Evolutionary conservation across 1,140 invertebrate genomes (phyloP).

Genomic region (Macrocentrus cingulum): DNA sequence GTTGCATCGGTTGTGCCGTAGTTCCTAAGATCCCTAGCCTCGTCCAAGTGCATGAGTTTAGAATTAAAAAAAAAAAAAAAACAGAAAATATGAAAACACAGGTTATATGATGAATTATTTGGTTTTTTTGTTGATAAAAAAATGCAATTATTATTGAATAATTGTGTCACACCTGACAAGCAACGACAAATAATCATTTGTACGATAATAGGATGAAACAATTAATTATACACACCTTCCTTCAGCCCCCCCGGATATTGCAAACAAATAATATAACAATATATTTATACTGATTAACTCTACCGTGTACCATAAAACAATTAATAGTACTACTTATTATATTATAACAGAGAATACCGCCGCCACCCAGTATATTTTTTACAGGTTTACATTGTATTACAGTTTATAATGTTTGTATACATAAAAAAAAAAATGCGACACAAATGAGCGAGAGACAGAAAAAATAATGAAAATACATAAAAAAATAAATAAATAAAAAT

Average conservation of each 20-base stretch:
- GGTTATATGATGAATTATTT: no score
- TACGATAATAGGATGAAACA: constrained; percentile 31
- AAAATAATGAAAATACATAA: constrained; percentile 53
- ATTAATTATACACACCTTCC: constrained; percentile 6
- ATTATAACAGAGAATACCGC: constrained; percentile 57
- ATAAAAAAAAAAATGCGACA: constrained; percentile 42
- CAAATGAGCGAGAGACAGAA: no score
- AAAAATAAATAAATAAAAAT: constrained; percentile 31
- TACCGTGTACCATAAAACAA: constrained; percentile 53
- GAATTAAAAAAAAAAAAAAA: no score
- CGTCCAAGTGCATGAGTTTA: constrained; percentile 52
- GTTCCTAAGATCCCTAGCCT: constrained; percentile 60
- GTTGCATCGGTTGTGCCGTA: constrained; percentile 61
- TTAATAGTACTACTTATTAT: constrained; percentile 53
- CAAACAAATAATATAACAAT: constrained; percentile 53
- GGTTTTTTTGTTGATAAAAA: no score
- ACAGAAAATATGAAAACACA: no score
- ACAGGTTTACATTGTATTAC: constrained; percentile 62
- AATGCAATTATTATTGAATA: constrained; percentile 16
- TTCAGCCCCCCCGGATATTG: constrained; percentile 17
- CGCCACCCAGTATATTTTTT: constrained; percentile 61
- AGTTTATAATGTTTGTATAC: constrained; percentile 61
- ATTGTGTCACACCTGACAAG: constrained; percentile 7
- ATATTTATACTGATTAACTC: constrained; percentile 60
- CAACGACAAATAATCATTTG: constrained; percentile 36